Evolutionary conservation across 2,113 vertebrate genomes (phyloP).

Genomic region (Actenoides hombroni): DNA sequence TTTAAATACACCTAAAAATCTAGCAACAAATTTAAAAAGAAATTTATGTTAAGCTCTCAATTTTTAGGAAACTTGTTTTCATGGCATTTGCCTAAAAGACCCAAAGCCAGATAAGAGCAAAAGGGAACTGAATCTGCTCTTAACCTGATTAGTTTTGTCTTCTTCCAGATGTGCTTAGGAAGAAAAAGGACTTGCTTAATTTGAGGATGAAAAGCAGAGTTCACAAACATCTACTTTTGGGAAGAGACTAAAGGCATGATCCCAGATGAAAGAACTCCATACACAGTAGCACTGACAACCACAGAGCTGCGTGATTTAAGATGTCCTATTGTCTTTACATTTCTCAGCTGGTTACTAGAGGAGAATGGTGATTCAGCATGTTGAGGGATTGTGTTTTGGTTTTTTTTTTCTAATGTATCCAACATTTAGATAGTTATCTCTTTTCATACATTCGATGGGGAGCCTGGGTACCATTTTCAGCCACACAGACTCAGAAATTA

Average conservation of each 20-base stretch:
- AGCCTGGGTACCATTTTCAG: not conserved
- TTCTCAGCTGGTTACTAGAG: not conserved
- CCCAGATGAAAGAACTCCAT: not conserved
- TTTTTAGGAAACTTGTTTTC: not conserved
- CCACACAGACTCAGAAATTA: accelerated
- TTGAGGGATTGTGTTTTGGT: accelerated
- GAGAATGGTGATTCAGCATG: not conserved
- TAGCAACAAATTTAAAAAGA: not conserved
- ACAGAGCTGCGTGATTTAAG: not conserved
- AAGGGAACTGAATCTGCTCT: not conserved
- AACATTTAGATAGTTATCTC: not conserved
- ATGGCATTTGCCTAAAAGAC: not conserved
- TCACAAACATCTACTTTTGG: not conserved
- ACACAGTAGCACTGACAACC: not conserved
- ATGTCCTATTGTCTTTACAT: not conserved
- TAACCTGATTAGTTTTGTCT: not conserved
- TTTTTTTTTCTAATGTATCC: not conserved
- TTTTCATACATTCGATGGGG: not conserved
- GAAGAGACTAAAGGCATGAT: not conserved
- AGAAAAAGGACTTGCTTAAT: not conserved
- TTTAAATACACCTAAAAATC: not conserved
- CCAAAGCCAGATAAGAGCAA: not conserved
- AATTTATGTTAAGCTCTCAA: not conserved
- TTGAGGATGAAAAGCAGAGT: not conserved
- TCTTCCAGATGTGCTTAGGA: not conserved